These are phyloP conservation scores for Paedocypris sp. DNA, from an alignment of 2,113 vertebrate species.

Conservation along the genomic window DNA sequence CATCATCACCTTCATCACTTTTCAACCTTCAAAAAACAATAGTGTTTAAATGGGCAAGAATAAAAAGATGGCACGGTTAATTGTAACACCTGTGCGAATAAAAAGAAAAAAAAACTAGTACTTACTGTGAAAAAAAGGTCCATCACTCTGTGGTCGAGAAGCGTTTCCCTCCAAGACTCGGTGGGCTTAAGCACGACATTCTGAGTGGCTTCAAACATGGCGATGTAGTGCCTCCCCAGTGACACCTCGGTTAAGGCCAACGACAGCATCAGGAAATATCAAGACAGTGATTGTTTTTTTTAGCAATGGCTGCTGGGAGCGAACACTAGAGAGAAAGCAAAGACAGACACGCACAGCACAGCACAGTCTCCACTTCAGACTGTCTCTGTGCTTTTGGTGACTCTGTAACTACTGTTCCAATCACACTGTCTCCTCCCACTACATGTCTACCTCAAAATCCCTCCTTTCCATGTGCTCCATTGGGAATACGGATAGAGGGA, in stretches of 20 bases:
- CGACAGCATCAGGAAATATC: slow-evolving; percentile 45
- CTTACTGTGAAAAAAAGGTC: slow-evolving; percentile 99
- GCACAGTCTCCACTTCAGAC: too few relatives aligned
- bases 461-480: slow-evolving; percentile 19
- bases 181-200: slow-evolving; percentile 96
- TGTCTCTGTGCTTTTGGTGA: background rate
- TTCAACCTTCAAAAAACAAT: too few relatives aligned
- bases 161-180: slow-evolving; percentile 92
- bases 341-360: background rate
- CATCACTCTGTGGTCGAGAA: slow-evolving; percentile 95
- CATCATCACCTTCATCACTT: too few relatives aligned
- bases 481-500: slow-evolving; percentile 3
- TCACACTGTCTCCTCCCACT: slow-evolving; percentile 27
- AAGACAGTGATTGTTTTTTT: slow-evolving; percentile 57
- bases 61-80: too few relatives aligned
- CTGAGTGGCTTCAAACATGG: slow-evolving; percentile 98
- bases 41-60: too few relatives aligned
- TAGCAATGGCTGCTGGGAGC: too few relatives aligned
- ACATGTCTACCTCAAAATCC: slow-evolving; percentile 28
- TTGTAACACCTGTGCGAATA: background rate
- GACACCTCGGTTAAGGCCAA: slow-evolving; percentile 89
- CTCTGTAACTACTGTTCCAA: slow-evolving; percentile 9
- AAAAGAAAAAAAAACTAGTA: slow-evolving; percentile 29
- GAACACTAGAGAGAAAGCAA: too few relatives aligned
- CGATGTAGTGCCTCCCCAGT: slow-evolving; percentile 99